Conservation (phyloP, 2,888 invertebrate genomes). For the Xestobium rufovillosum region DNA sequence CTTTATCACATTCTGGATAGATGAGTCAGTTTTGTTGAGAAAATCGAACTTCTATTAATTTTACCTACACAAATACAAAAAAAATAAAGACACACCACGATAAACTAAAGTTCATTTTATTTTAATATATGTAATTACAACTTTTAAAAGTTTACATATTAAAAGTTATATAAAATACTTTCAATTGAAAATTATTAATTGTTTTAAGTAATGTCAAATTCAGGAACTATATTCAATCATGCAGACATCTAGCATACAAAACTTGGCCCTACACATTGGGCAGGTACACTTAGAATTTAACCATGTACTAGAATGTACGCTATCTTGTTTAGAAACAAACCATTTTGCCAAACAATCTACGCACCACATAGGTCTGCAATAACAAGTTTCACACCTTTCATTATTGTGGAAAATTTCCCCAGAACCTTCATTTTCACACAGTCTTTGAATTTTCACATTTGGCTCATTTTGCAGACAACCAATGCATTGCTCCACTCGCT, state of each 20-base stretch:
- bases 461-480: conserved; percentile 79
- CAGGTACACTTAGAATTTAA: conserved; percentile 76
- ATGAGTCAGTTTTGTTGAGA: too few relatives aligned
- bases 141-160: too few relatives aligned
- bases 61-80: too few relatives aligned
- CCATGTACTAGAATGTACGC: conserved; percentile 65
- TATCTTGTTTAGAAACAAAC: conserved; percentile 79
- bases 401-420: too few relatives aligned
- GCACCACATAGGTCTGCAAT: conserved; percentile 88
- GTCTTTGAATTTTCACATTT: conserved; percentile 68
- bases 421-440: conserved; percentile 54
- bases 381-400: conserved; percentile 52
- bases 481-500: conserved; percentile 77
- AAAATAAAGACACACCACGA: too few relatives aligned
- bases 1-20: too few relatives aligned
- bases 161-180: too few relatives aligned
- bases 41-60: too few relatives aligned
- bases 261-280: conserved; percentile 77
- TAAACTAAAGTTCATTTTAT: too few relatives aligned
- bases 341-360: conserved; percentile 75
- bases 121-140: too few relatives aligned
- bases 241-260: conserved; percentile 80
- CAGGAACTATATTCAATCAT: not conserved
- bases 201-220: conserved; percentile 3
- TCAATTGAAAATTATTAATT: conserved; percentile 2